These are phyloP conservation scores for Leptosomus discolor DNA, from an alignment of 2,113 vertebrate species.

Conservation along the genomic window DNA sequence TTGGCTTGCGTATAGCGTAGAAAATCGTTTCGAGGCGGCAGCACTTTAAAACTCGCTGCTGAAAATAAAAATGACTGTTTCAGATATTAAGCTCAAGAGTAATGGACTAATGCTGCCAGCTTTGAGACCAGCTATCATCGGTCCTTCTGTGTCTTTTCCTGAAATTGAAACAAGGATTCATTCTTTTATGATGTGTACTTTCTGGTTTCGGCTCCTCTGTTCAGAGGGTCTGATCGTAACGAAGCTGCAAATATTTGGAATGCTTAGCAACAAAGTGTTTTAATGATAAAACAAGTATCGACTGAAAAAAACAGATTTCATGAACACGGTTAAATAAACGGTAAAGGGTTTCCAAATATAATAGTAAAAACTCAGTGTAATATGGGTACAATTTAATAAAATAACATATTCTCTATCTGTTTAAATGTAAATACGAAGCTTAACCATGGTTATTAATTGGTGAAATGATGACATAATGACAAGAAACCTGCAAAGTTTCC, in stretches of 20 bases:
- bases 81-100: background rate
- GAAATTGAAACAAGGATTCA: background rate
- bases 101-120: background rate
- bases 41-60: background rate
- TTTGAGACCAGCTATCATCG: fast-evolving
- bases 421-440: constrained; percentile 37
- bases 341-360: background rate
- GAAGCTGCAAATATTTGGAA: constrained; percentile 70
- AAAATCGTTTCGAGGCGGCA: background rate
- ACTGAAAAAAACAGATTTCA: constrained; percentile 6
- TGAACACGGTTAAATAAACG: background rate
- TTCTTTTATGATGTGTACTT: background rate
- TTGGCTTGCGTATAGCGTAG: background rate
- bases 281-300: background rate
- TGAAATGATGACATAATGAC: background rate
- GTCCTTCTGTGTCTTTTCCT: background rate
- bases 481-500: background rate
- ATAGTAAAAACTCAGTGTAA: background rate
- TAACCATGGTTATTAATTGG: constrained; percentile 52
- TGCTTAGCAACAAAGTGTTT: constrained; percentile 69
- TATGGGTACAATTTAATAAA: background rate
- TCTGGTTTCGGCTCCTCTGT: constrained; percentile 24
- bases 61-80: background rate
- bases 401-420: background rate
- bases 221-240: background rate